Evolutionary conservation across 1,140 invertebrate genomes (phyloP).

Genomic region (Ooceraea biroi): DNA sequence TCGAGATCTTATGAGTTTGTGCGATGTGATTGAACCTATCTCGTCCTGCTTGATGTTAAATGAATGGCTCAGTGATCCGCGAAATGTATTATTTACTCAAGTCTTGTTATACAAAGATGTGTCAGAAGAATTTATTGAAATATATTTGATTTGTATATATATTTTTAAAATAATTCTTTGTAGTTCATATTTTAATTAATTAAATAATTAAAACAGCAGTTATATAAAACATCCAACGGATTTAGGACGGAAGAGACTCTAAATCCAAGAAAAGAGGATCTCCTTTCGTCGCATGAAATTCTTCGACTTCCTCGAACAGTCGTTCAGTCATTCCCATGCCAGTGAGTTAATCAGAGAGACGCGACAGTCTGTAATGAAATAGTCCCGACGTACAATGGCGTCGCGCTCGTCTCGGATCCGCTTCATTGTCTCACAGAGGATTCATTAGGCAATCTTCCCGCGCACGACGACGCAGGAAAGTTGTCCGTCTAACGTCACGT

Average conservation of each 20-base stretch:
- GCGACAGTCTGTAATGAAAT: constrained; percentile 70
- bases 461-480: constrained; percentile 49
- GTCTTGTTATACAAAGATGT: too few species aligned
- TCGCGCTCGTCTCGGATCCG: constrained; percentile 12
- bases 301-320: constrained; percentile 26
- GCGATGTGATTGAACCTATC: not conserved
- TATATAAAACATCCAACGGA: not conserved
- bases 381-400: constrained; percentile 65
- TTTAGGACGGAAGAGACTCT: not conserved
- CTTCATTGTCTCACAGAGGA: constrained; percentile 71
- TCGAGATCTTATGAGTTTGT: constrained; percentile 8
- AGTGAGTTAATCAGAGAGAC: constrained; percentile 73
- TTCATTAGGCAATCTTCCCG: constrained; percentile 72
- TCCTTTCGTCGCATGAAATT: constrained; percentile 34
- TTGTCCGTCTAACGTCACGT: constrained; percentile 43
- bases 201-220: too few species aligned
- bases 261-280: not conserved
- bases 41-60: not conserved
- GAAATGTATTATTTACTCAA: not conserved
- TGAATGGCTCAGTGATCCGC: not conserved
- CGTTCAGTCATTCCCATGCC: not conserved
- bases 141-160: too few species aligned
- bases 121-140: too few species aligned
- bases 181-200: too few species aligned
- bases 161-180: too few species aligned